phyloP scores from a whole-genome alignment of 2,113 vertebrate genomes.

The Triplophysa dalaica region DNA sequence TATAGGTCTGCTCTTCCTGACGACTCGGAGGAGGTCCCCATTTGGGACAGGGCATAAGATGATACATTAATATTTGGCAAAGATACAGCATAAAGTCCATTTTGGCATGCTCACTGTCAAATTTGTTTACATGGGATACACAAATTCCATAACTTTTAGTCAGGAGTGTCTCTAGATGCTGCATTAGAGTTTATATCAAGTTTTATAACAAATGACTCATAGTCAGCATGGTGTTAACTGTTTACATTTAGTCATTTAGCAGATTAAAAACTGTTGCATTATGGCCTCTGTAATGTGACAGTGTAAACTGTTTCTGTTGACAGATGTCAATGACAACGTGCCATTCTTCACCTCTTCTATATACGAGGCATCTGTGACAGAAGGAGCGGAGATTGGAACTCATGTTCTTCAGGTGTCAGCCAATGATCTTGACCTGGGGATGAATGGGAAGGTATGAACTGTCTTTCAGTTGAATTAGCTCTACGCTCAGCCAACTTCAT shows the following conservation, averaged over 20 bases:
- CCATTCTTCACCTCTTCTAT: constrained; percentile 90
- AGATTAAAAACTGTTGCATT: too few species aligned
- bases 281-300: background rate
- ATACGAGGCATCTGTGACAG: constrained; percentile 84
- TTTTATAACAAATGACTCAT: background rate
- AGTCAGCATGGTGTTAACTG: background rate
- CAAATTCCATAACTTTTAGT: too few species aligned
- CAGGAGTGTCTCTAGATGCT: too few species aligned
- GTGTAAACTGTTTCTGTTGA: constrained; percentile 17
- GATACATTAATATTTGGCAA: too few species aligned
- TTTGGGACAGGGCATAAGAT: too few species aligned
- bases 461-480: background rate
- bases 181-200: background rate
- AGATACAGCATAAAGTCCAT: too few species aligned
- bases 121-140: too few species aligned
- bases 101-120: too few species aligned
- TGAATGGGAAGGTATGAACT: constrained; percentile 80
- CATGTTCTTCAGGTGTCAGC: constrained; percentile 84
- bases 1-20: too few species aligned
- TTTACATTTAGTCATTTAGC: too few species aligned
- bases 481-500: background rate
- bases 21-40: too few species aligned
- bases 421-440: constrained; percentile 81
- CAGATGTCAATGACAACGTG: constrained; percentile 92
- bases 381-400: constrained; percentile 79